phyloP scores from a whole-genome alignment of 2,888 invertebrate genomes.

The Pammene fasciana region DNA sequence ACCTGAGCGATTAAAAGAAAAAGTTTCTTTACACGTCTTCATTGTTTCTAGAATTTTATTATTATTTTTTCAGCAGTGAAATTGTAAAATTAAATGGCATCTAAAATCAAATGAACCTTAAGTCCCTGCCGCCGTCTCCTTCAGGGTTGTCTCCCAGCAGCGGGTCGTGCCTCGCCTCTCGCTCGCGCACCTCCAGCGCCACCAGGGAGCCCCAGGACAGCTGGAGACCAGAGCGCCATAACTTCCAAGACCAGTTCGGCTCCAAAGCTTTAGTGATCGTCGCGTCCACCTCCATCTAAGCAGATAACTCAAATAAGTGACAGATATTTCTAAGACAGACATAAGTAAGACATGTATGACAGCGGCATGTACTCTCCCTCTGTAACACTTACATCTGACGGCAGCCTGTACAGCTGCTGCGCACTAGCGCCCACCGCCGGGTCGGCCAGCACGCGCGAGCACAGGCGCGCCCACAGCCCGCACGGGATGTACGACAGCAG shows the following conservation, averaged over 20 bases:
- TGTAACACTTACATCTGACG: constrained; percentile 83
- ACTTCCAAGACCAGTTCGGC: constrained; percentile 92
- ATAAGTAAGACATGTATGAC: too few relatives aligned
- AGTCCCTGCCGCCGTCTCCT: constrained; percentile 44
- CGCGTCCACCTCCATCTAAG: constrained; percentile 84
- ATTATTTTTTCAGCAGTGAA: too few relatives aligned
- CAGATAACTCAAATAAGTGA: not conserved
- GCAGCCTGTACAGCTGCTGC: constrained; percentile 87
- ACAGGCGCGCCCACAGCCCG: constrained; percentile 98
- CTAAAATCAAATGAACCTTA: not conserved
- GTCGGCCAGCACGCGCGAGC: constrained; percentile 96
- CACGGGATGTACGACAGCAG: constrained; percentile 97
- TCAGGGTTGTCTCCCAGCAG: constrained; percentile 55
- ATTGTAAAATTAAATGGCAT: too few relatives aligned
- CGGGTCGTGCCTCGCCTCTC: constrained; percentile 82
- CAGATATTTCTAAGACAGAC: too few relatives aligned
- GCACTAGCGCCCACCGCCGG: constrained; percentile 91
- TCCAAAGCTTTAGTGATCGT: constrained; percentile 85
- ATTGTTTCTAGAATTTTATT: too few relatives aligned
- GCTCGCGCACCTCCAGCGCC: constrained; percentile 92
- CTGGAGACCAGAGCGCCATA: constrained; percentile 97
- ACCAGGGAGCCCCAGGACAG: constrained; percentile 92
- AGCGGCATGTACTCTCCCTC: not conserved
- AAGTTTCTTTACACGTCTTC: too few relatives aligned
- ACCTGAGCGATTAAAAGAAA: constrained; percentile 65